A percentile compares a stretch with the other conserved stretches of the same genome.
Conservation (phyloP, 2,888 invertebrate genomes). For the Oscheius sp. region DNA sequence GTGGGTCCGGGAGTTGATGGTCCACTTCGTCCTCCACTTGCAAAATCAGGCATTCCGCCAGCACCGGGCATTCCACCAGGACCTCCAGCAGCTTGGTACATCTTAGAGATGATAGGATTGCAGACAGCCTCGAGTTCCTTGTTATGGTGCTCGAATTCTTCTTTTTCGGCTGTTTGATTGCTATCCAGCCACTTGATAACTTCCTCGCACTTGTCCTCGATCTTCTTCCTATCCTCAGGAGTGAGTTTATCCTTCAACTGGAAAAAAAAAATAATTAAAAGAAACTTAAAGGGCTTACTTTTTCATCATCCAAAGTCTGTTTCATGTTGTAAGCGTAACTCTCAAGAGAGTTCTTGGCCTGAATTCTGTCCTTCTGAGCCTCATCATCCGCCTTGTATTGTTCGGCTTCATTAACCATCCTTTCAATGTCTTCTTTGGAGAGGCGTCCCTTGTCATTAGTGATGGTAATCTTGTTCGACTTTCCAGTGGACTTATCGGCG, state of each 20-base stretch:
- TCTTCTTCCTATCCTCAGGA: constrained; percentile 83
- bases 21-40: constrained; percentile 77
- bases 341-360: constrained; percentile 86
- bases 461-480: constrained; percentile 74
- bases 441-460: constrained; percentile 84
- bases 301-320: constrained; percentile 87
- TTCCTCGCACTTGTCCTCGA: constrained; percentile 89
- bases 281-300: too few relatives aligned
- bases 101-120: constrained; percentile 92
- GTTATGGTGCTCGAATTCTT: constrained; percentile 77
- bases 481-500: constrained; percentile 80
- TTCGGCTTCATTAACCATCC: constrained; percentile 86
- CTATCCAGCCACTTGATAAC: constrained; percentile 79
- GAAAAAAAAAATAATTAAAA: too few relatives aligned
- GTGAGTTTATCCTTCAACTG: constrained; percentile 84
- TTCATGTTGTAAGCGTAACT: constrained; percentile 95
- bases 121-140: constrained; percentile 90
- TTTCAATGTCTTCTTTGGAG: constrained; percentile 85
- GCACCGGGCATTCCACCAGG: constrained; percentile 81
- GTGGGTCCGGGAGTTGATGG: constrained; percentile 73
- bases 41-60: constrained; percentile 78
- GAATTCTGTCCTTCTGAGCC: constrained; percentile 75
- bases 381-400: constrained; percentile 82
- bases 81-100: constrained; percentile 85
- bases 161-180: constrained; percentile 80